Conservation (phyloP, 2,888 invertebrate genomes). For the Papilio demoleus region DNA sequence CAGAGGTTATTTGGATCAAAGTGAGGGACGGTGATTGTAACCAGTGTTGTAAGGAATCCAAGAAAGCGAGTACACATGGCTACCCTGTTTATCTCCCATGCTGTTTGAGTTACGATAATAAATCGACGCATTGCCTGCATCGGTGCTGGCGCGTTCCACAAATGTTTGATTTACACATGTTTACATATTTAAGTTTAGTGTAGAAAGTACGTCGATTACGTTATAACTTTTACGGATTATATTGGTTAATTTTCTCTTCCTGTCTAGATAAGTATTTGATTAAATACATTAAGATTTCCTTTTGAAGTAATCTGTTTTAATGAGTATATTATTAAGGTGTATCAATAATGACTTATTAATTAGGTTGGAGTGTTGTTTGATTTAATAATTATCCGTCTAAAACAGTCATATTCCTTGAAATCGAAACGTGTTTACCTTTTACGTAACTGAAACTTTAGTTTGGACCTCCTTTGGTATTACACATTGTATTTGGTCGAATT, state of each 20-base stretch:
- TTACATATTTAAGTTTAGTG: slow-evolving; percentile 50
- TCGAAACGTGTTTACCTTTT: not conserved
- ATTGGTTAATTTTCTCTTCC: slow-evolving; percentile 47
- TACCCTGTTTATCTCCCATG: slow-evolving; percentile 43
- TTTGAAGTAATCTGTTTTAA: not conserved
- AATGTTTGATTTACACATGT: slow-evolving; percentile 65
- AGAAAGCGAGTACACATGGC: slow-evolving; percentile 19
- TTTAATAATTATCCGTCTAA: not conserved
- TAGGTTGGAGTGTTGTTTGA: too few relatives aligned
- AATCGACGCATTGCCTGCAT: slow-evolving; percentile 63
- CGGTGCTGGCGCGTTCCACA: slow-evolving; percentile 61
- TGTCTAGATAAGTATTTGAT: slow-evolving; percentile 38
- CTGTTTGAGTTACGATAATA: slow-evolving; percentile 72
- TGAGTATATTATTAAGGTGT: not conserved
- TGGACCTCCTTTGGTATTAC: too few relatives aligned
- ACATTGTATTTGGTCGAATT: too few relatives aligned
- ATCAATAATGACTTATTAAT: too few relatives aligned
- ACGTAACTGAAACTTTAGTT: too few relatives aligned
- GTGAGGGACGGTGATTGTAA: slow-evolving; percentile 9
- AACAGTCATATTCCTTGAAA: not conserved
- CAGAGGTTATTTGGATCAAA: slow-evolving; percentile 8
- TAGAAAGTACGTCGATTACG: slow-evolving; percentile 42
- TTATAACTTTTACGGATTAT: slow-evolving; percentile 35
- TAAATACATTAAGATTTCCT: slow-evolving; percentile 23
- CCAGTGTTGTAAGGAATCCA: slow-evolving; percentile 15